Conservation (phyloP, 2,113 vertebrate species). For the Xiphophorus maculatus region DNA sequence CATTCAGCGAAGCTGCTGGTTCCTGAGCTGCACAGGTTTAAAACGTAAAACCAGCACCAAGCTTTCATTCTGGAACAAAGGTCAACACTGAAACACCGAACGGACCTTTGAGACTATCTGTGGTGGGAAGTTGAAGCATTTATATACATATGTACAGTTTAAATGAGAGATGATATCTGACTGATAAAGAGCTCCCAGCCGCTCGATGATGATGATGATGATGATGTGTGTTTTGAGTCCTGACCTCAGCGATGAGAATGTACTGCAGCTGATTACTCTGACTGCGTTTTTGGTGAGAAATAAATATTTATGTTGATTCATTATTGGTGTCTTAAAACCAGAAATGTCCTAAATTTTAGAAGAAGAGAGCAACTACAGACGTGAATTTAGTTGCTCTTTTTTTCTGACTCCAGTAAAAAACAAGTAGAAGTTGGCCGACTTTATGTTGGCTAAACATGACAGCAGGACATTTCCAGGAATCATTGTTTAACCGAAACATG, state of each 20-base stretch:
- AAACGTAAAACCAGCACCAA: slow-evolving; percentile 25
- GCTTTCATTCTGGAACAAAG: slow-evolving; percentile 2
- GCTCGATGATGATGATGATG: neutral
- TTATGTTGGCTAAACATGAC: too few relatives aligned
- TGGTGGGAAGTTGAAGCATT: neutral
- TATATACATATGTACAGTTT: neutral
- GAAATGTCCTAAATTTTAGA: neutral
- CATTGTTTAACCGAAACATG: too few relatives aligned
- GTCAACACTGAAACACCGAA: slow-evolving; percentile 19
- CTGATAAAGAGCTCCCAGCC: neutral
- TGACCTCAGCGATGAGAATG: neutral
- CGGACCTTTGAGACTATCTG: slow-evolving; percentile 17
- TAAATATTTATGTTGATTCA: slow-evolving; percentile 26
- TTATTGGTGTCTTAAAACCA: neutral
- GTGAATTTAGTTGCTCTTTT: too few relatives aligned
- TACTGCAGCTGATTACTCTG: slow-evolving; percentile 15
- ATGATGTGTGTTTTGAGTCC: neutral
- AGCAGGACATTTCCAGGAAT: too few relatives aligned
- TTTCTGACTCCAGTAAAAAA: too few relatives aligned
- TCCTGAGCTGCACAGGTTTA: slow-evolving; percentile 3
- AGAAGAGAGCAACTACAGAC: too few relatives aligned
- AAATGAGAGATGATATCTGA: neutral
- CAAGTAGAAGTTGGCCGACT: too few relatives aligned
- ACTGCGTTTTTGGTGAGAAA: slow-evolving; percentile 30
- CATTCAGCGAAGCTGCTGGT: slow-evolving; percentile 27